Conservation (phyloP, 2,113 vertebrate genomes). For the Corythornis vintsioides region DNA sequence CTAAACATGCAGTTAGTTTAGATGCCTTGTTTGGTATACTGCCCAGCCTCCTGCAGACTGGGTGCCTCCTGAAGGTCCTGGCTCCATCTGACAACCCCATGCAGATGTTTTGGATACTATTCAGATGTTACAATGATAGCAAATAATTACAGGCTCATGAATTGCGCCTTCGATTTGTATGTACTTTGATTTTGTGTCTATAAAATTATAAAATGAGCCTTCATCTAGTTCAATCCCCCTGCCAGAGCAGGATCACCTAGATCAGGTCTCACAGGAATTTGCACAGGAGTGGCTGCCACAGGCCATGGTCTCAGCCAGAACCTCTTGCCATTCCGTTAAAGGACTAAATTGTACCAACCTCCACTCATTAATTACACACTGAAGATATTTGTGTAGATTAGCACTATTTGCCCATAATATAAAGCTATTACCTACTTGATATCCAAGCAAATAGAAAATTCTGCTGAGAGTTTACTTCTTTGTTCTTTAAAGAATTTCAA, state of each 20-base stretch:
- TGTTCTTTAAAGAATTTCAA: neutral
- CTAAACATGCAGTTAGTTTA: neutral
- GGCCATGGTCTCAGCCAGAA: neutral
- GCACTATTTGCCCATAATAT: neutral
- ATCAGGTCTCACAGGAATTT: too few relatives aligned
- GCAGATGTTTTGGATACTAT: neutral
- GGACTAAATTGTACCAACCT: neutral
- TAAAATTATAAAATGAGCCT: neutral
- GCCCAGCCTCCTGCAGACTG: neutral
- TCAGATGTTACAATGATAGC: neutral
- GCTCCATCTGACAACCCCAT: neutral
- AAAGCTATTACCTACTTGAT: neutral
- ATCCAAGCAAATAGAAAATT: slow-evolving; percentile 4
- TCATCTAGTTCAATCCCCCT: too few relatives aligned
- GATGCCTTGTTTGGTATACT: neutral
- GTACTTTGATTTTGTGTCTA: neutral
- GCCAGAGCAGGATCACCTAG: too few relatives aligned
- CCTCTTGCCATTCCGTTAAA: neutral
- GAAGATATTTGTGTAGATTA: neutral
- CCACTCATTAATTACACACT: neutral
- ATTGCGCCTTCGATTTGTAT: neutral
- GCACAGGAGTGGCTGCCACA: neutral
- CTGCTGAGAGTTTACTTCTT: neutral
- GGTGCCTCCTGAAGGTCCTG: neutral
- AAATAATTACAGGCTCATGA: neutral